phyloP scores from a whole-genome alignment of 92 coral and sea anemone species.

The Palythoa heliodiscus region DNA sequence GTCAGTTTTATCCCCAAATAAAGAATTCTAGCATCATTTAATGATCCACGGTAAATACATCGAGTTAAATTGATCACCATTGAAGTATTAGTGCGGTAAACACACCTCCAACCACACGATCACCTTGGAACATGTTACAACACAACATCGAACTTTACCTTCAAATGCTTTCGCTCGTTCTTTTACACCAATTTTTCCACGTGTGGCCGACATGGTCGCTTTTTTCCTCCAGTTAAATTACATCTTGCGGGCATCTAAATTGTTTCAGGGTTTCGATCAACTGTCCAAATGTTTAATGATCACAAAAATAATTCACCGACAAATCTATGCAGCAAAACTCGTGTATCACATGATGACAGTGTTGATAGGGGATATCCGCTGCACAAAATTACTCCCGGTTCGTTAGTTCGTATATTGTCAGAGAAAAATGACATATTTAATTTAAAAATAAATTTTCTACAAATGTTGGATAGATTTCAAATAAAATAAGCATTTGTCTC shows the following conservation, averaged over 20 bases:
- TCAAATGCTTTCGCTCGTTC: conserved; percentile 11
- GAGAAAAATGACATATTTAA: no score
- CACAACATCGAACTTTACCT: conserved; percentile 1
- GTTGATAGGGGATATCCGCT: conserved; percentile 8
- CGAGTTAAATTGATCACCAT: background rate
- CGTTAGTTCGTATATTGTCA: background rate
- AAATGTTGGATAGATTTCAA: no score
- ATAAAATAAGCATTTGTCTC: no score
- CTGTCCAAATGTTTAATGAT: background rate
- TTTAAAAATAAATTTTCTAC: no score
- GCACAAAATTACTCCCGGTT: background rate
- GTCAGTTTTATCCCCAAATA: background rate
- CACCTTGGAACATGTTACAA: background rate
- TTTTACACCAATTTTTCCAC: background rate
- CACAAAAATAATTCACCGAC: background rate
- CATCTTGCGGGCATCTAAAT: background rate
- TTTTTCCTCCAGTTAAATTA: background rate
- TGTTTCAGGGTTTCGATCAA: background rate
- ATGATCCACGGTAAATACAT: background rate
- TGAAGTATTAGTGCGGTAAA: background rate
- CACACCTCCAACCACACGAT: background rate
- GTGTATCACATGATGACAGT: background rate
- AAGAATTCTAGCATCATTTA: background rate
- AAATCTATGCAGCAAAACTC: background rate
- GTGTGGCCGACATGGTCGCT: background rate